Evolutionary conservation across 2,888 invertebrate species (phyloP).

Genomic region (Himalopsyche japonica): DNA sequence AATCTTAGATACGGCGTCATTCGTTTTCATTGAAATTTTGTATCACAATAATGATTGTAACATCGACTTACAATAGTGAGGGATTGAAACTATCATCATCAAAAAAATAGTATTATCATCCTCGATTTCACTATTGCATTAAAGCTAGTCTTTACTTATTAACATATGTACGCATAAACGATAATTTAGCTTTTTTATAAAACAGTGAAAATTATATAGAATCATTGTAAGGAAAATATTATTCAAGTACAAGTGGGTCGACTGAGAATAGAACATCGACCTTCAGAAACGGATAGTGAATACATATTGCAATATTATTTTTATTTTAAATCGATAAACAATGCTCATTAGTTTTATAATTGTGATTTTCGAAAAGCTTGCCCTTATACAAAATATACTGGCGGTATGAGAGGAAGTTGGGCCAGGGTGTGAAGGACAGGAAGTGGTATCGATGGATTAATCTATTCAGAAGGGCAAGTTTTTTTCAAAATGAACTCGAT

Average conservation of each 20-base stretch:
- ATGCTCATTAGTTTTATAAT: neutral
- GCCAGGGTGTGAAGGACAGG: neutral
- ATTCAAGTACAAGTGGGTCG: constrained; percentile 16
- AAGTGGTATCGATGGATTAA: neutral
- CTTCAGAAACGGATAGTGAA: neutral
- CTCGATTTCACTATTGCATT: neutral
- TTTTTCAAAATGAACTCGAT: too few species aligned
- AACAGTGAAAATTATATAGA: constrained; percentile 15
- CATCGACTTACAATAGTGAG: neutral
- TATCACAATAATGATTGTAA: too few species aligned
- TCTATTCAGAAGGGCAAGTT: too few species aligned
- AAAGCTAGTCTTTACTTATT: neutral
- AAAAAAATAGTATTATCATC: neutral
- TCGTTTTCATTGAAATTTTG: too few species aligned
- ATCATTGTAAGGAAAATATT: constrained; percentile 12
- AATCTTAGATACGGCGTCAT: too few species aligned
- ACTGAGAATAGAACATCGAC: neutral
- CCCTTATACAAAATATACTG: neutral
- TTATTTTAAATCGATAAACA: neutral
- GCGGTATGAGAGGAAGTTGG: neutral
- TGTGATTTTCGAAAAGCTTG: neutral
- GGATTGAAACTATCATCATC: neutral
- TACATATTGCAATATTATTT: neutral
- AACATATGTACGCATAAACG: neutral
- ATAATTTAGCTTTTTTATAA: constrained; percentile 13